Evolutionary conservation across 2,113 vertebrate genomes (phyloP).

Genomic region (Oreochromis spilurus): DNA sequence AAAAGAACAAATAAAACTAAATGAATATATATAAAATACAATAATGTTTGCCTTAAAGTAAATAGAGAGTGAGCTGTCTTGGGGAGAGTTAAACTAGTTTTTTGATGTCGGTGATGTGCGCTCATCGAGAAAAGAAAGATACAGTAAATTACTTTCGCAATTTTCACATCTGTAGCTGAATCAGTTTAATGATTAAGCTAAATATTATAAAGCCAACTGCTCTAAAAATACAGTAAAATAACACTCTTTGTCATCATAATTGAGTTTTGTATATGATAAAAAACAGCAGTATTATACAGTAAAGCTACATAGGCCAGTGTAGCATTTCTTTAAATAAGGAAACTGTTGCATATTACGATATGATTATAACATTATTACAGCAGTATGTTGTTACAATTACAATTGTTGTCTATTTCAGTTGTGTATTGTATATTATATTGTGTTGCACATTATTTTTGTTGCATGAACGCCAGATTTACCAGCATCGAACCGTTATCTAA

Average conservation of each 20-base stretch:
- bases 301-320: background rate
- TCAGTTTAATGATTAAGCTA: background rate
- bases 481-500: fast-evolving
- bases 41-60: background rate
- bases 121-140: background rate
- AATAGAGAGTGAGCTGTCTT: background rate
- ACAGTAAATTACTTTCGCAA: background rate
- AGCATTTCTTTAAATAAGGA: background rate
- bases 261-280: background rate
- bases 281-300: background rate
- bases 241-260: background rate
- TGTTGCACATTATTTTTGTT: background rate
- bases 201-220: background rate
- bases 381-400: background rate
- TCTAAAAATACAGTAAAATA: background rate
- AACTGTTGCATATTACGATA: background rate
- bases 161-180: background rate
- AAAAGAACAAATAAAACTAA: background rate
- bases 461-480: background rate
- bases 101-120: background rate
- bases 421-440: background rate
- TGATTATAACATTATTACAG: background rate
- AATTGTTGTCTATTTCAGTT: background rate
- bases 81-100: background rate
- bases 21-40: background rate